Conservation (phyloP, 2,888 invertebrate genomes). For the Rhingia rostrata region DNA sequence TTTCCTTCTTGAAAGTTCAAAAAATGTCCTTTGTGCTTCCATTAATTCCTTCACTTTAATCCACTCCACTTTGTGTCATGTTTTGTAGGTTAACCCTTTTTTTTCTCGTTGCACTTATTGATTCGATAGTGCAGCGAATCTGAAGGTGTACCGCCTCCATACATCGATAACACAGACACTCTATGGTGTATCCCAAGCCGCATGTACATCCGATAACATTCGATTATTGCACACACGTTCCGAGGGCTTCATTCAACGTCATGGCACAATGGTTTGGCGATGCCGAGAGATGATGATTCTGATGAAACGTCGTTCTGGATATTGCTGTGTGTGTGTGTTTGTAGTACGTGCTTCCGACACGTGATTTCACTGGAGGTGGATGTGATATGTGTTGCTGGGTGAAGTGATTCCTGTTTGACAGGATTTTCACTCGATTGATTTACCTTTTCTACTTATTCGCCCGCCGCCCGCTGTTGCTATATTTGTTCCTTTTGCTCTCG, state of each 20-base stretch:
- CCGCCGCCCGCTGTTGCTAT: neutral
- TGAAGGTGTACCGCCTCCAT: neutral
- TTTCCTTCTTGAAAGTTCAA: too few relatives aligned
- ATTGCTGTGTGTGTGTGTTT: constrained; percentile 1
- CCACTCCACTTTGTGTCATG: neutral
- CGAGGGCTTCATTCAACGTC: constrained; percentile 36
- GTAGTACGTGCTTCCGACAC: constrained; percentile 58
- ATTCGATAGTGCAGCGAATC: neutral
- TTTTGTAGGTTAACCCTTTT: constrained; percentile 29
- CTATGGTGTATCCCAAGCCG: constrained; percentile 1
- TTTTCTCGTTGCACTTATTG: constrained; percentile 35
- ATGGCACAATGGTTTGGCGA: neutral
- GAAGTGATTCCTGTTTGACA: constrained; percentile 63
- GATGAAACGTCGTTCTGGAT: constrained; percentile 36
- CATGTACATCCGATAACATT: constrained; percentile 42
- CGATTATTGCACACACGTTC: constrained; percentile 67
- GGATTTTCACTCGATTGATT: constrained; percentile 66
- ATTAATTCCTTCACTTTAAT: neutral
- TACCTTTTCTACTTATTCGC: neutral
- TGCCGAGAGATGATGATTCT: constrained; percentile 38
- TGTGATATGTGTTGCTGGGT: neutral
- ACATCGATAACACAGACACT: constrained; percentile 6
- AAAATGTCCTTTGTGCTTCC: too few relatives aligned
- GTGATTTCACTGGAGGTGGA: constrained; percentile 25
- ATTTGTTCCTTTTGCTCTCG: neutral